Base-by-base conservation (phyloP, 2,797 vertebrate genomes). In the Caiman crocodilus region DNA sequence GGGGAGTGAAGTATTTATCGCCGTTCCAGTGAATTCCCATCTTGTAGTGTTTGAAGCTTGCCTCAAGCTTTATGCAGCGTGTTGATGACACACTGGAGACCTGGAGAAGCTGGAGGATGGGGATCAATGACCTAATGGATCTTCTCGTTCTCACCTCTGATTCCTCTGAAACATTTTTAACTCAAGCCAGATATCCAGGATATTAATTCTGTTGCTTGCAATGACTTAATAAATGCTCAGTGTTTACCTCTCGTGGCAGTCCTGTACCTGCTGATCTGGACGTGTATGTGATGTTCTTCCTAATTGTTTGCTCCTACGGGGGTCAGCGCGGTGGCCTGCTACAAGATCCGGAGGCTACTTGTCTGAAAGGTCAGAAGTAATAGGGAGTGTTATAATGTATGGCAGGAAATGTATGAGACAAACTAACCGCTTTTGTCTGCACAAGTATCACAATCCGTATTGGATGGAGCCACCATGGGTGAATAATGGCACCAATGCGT, bases 281-380 rank as follows among this genome's bases (percentile, higher is more conserved):
- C 60, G n/a, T 25, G 67, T 26, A 5, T 28, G 10, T 12, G 4
- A 3, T 42, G 42, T 11, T 63, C 57, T 59, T 15, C 73, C 35
- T 4, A 21, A 35, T 80, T 17, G 58, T 67, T 61, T 26, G 30
- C 61, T 60, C 14, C 11, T 59, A 18, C 10, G 11, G n/a, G 17
- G 11, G 20, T 69, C 35, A 28, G 28, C 57, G 5, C 16, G 21
- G 9, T 32, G 14, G 30, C 14, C 67, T 69, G 23, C 21, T 35
- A 7, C 30, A 23, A 42, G 25, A 14, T 25, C 35, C 35, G 23
- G 32, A 71, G 4, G 7, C 13, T 71, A 42, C 35, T 17, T 25
- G 1, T 0, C 1, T 2, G 11, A 32, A 21, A 12, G 56, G 21
- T 28, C 71, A 0, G 18, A 15, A 74, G n/a, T 18, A 30, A 13